Evolutionary conservation across 2,888 invertebrate species (phyloP).

Genomic region (Drosophila mimica): DNA sequence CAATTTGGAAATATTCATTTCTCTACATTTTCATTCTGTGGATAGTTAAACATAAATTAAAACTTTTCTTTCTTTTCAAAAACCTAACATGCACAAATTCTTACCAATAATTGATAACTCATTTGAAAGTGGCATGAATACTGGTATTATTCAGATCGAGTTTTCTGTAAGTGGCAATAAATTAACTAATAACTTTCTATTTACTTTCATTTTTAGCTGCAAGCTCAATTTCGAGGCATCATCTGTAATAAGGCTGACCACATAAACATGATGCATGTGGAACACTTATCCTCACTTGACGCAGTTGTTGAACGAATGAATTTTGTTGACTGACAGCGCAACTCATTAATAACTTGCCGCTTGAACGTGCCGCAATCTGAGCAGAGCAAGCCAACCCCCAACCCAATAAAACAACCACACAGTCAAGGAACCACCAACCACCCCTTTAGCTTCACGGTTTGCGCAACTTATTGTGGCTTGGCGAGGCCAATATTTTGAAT

Average conservation of each 20-base stretch:
- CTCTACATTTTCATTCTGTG: too few relatives aligned
- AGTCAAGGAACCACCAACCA: conserved; percentile 7
- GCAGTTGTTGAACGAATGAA: conserved; percentile 18
- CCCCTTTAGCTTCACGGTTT: conserved; percentile 12
- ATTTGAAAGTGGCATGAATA: not conserved
- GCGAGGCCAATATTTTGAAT: not conserved
- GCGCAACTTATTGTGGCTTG: conserved; percentile 45
- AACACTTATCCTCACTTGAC: conserved; percentile 2
- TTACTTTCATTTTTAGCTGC: not conserved
- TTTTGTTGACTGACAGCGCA: conserved; percentile 33
- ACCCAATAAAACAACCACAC: not conserved
- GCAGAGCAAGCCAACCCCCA: not conserved
- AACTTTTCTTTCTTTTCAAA: too few relatives aligned
- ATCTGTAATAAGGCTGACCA: conserved; percentile 1
- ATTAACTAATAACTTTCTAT: not conserved
- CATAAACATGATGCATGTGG: not conserved
- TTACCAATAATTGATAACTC: not conserved
- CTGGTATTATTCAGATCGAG: too few relatives aligned
- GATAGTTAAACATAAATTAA: too few relatives aligned
- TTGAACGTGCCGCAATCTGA: conserved; percentile 47
- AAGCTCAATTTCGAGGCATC: not conserved
- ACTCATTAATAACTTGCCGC: conserved; percentile 39
- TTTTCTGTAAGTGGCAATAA: not conserved
- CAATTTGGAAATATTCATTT: not conserved
- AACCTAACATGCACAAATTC: not conserved